Evolutionary conservation across 1,140 invertebrate species (phyloP).

Genomic region (Nomia melanderi): DNA sequence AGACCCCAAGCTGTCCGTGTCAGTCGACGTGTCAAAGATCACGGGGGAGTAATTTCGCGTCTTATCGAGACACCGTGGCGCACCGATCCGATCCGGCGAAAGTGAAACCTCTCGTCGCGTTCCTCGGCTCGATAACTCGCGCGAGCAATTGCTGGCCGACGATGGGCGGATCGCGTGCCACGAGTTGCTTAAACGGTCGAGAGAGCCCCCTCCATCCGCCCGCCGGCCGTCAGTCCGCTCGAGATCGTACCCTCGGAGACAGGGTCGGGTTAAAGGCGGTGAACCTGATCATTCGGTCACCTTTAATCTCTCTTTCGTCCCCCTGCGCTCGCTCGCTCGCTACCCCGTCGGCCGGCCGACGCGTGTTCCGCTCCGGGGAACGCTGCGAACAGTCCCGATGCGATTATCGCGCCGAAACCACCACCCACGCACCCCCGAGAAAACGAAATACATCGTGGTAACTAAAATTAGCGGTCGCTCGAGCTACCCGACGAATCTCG

Average conservation of each 20-base stretch:
- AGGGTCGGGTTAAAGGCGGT: conserved; percentile 17
- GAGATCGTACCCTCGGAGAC: conserved; percentile 37
- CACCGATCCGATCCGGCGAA: neutral
- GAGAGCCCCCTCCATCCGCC: neutral
- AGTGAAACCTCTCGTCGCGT: conserved; percentile 30
- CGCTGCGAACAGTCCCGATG: neutral
- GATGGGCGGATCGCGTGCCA: conserved; percentile 63
- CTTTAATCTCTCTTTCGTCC: conserved; percentile 23
- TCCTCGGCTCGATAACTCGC: conserved; percentile 22
- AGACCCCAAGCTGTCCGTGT: too few relatives aligned
- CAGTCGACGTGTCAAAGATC: too few relatives aligned
- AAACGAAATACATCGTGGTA: conserved; percentile 9
- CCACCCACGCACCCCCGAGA: too few relatives aligned
- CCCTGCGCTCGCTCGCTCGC: neutral
- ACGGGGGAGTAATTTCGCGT: neutral
- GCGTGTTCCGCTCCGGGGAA: neutral
- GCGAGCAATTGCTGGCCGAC: conserved; percentile 34
- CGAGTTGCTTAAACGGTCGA: conserved; percentile 52
- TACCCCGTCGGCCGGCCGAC: neutral
- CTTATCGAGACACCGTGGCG: neutral
- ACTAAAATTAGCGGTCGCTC: conserved; percentile 17
- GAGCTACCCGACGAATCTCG: neutral
- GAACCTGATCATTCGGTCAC: conserved; percentile 29
- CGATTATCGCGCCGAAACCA: conserved; percentile 3
- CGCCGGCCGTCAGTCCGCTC: neutral